Evolutionary conservation across 2,888 invertebrate species (phyloP).

Genomic region (Parelbella ahira): DNA sequence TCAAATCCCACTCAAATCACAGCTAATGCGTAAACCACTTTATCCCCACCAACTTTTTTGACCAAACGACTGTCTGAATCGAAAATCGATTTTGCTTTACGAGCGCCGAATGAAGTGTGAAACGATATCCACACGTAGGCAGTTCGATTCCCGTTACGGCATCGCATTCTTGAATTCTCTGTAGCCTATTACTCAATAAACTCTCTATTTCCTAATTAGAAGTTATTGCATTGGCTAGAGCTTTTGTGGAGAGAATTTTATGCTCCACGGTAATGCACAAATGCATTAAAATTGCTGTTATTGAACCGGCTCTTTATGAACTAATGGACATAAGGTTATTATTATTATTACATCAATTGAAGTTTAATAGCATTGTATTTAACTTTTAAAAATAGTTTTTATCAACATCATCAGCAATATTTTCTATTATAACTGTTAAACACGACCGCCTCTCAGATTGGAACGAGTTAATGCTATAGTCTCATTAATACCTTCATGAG

Average conservation of each 20-base stretch:
- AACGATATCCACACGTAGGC: slow-evolving; percentile 51
- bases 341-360: no score
- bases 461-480: no score
- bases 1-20: no score
- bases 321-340: no score
- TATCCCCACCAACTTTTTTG: slow-evolving; percentile 12
- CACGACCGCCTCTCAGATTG: no score
- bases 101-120: slow-evolving; percentile 56
- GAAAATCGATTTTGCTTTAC: slow-evolving; percentile 46
- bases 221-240: slow-evolving; percentile 22
- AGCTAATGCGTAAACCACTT: slow-evolving; percentile 3
- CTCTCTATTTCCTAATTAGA: slow-evolving; percentile 29
- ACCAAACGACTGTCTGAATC: slow-evolving; percentile 17
- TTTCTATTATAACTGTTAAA: no score
- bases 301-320: slow-evolving; percentile 4
- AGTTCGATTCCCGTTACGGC: slow-evolving; percentile 39
- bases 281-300: slow-evolving; percentile 2
- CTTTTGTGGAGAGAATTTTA: not conserved
- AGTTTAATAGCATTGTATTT: no score
- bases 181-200: slow-evolving; percentile 31
- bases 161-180: slow-evolving; percentile 21
- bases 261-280: slow-evolving; percentile 18
- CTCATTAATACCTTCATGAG: no score
- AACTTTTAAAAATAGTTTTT: no score
- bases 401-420: no score